A percentile compares a stretch with the other conserved stretches of the same genome.
phyloP scores from a whole-genome alignment of 2,113 vertebrate species.

The Trichechus manatus region DNA sequence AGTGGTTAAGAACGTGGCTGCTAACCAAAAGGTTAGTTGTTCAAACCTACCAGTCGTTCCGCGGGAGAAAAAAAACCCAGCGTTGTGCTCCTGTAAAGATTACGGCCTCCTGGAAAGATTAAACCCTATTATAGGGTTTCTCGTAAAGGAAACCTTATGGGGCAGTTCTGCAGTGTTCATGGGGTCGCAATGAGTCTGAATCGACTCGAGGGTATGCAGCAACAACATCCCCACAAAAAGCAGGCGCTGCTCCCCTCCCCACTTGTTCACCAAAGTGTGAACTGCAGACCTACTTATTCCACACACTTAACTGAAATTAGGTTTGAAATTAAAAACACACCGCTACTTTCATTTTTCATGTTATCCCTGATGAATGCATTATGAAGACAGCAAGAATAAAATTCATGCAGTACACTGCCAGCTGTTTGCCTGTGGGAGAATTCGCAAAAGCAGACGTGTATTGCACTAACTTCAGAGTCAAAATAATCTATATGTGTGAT shows the following conservation, averaged over 20 bases:
- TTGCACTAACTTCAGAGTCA: neutral
- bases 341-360: conserved; percentile 47
- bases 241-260: fast-evolving
- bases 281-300: neutral
- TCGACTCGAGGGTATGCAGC: no score
- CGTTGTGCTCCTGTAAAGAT: no score
- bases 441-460: neutral
- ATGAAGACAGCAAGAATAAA: conserved; percentile 14
- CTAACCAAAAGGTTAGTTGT: no score
- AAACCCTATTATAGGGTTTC: no score
- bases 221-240: no score
- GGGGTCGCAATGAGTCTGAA: no score
- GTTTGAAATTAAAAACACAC: conserved; percentile 36
- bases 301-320: neutral
- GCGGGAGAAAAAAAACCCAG: no score
- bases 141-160: no score
- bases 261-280: neutral
- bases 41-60: no score
- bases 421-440: neutral
- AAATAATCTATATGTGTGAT: neutral
- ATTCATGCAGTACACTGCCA: neutral
- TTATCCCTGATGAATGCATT: conserved; percentile 22
- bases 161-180: no score
- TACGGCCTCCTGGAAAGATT: no score
- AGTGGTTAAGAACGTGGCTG: no score